Conservation (phyloP, 2,113 vertebrate genomes). For the Sigmodon hispidus region DNA sequence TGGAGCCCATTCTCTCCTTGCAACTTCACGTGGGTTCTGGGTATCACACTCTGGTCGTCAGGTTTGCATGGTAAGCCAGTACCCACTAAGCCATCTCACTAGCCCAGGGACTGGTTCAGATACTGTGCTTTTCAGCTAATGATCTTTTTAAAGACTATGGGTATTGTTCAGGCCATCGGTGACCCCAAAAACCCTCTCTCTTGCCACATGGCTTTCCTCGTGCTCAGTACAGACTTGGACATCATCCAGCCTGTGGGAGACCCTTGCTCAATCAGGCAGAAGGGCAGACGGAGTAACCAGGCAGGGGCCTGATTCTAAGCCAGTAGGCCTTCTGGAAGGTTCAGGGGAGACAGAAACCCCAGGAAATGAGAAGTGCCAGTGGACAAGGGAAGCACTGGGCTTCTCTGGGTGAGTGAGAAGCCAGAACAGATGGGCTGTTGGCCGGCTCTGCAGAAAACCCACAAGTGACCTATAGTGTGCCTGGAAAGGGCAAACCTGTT, state of each 20-base stretch:
- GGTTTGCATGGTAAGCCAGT: background rate
- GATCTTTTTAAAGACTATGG: background rate
- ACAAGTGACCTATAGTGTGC: background rate
- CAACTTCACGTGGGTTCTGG: background rate
- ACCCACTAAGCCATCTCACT: background rate
- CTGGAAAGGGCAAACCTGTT: constrained; percentile 63
- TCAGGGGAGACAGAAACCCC: background rate
- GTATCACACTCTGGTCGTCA: background rate
- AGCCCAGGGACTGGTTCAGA: background rate
- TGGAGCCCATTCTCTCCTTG: background rate
- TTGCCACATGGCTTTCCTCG: background rate
- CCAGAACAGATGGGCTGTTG: constrained; percentile 62
- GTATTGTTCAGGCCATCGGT: background rate
- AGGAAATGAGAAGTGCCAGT: background rate
- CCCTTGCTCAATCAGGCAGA: constrained; percentile 10
- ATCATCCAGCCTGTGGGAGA: background rate
- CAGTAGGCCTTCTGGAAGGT: constrained; percentile 66
- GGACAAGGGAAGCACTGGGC: background rate
- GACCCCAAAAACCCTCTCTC: background rate
- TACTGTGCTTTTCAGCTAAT: background rate
- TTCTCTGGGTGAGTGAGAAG: constrained; percentile 52
- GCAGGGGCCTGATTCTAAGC: background rate
- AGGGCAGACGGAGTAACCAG: constrained; percentile 22
- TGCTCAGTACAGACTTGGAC: background rate
- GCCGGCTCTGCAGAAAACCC: constrained; percentile 8